These are phyloP conservation scores for Fopius arisanus DNA, from an alignment of 1,140 invertebrate species.

Conservation along the genomic window DNA sequence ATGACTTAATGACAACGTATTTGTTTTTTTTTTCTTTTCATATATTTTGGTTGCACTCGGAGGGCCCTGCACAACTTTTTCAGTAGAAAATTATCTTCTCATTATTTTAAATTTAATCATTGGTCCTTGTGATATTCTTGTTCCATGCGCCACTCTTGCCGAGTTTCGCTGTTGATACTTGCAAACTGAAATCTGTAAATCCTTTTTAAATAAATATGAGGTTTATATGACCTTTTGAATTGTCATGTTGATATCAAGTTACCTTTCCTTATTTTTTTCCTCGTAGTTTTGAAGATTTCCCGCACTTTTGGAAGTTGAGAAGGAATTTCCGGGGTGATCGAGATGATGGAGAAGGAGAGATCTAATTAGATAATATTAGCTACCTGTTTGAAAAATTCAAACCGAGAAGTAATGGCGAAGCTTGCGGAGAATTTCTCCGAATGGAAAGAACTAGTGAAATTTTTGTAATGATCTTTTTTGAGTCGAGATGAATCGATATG, in stretches of 20 bases:
- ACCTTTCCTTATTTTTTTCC: neutral
- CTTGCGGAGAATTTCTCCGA: too few species aligned
- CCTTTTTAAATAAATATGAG: constrained; percentile 67
- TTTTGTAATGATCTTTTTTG: too few species aligned
- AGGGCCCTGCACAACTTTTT: constrained; percentile 35
- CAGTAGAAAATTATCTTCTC: constrained; percentile 29
- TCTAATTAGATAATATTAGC: too few species aligned
- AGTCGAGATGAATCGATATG: too few species aligned
- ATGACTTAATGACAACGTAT: neutral
- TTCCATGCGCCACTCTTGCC: constrained; percentile 61
- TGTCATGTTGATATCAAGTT: neutral
- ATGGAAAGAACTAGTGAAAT: too few species aligned
- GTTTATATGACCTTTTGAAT: constrained; percentile 54
- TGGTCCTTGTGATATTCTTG: constrained; percentile 62
- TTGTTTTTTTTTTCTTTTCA: neutral
- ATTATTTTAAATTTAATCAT: constrained; percentile 40
- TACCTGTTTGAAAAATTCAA: too few species aligned
- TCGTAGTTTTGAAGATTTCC: too few species aligned
- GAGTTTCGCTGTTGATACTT: constrained; percentile 65
- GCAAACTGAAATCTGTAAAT: constrained; percentile 65
- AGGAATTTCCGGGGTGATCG: too few species aligned
- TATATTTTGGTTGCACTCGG: neutral
- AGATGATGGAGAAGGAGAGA: too few species aligned
- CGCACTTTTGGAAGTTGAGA: too few species aligned
- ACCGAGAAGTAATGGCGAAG: too few species aligned